Evolutionary conservation across 2,113 vertebrate species (phyloP).

Genomic region (Pluvianellus socialis): DNA sequence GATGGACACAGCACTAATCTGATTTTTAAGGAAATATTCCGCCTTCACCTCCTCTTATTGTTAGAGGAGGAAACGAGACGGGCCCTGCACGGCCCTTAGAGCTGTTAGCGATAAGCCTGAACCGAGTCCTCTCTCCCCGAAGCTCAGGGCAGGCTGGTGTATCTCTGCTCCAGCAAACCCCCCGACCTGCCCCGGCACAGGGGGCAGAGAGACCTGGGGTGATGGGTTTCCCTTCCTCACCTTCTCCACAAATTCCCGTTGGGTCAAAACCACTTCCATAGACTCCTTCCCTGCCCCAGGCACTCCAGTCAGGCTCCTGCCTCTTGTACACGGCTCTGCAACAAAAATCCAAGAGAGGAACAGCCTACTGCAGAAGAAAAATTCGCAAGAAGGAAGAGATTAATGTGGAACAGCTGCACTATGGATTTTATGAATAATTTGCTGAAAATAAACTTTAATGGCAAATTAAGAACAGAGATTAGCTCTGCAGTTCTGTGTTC

Average conservation of each 20-base stretch:
- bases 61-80: background rate
- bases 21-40: background rate
- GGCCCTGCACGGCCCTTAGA: background rate
- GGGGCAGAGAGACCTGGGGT: background rate
- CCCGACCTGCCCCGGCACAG: no score
- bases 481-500: conserved; percentile 1
- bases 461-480: conserved; percentile 39
- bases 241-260: background rate
- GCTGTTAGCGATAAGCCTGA: background rate
- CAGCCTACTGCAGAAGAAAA: conserved; percentile 21
- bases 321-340: background rate
- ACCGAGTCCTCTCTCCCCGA: background rate
- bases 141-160: background rate
- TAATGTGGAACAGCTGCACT: conserved; percentile 35
- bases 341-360: background rate
- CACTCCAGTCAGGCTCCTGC: background rate
- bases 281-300: background rate
- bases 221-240: background rate
- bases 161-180: background rate
- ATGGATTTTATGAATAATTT: conserved; percentile 58
- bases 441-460: conserved; percentile 66
- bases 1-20: background rate
- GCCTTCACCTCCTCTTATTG: background rate
- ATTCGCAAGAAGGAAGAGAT: conserved; percentile 25
- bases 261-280: background rate